Evolutionary conservation across 2,888 invertebrate species (phyloP), one percentile per base, ranked within the genome.

Genomic region (Melangyna quadrimaculata): DNA sequence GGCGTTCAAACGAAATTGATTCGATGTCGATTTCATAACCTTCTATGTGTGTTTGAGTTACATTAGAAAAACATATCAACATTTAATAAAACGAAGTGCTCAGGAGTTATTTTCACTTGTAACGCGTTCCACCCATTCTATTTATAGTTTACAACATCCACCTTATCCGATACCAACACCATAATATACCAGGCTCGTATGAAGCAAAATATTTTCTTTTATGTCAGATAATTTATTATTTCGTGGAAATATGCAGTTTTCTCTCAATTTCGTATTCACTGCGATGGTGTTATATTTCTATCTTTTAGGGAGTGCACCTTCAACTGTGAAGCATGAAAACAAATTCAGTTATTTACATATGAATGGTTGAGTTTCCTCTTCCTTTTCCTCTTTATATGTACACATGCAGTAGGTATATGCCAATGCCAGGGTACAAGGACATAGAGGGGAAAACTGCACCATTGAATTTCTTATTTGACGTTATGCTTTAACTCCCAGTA

Each of bases 271-370:
- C 51, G 9, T 22, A 67, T 67, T 67, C 24, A 67, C 22, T 45
- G n/a, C n/a, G n/a, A 1, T 22, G 40, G 67, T 51, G 51, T 48
- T n/a, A 22, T 65, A 22, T 63, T 37, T 43, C 43, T 29, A 45
- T 65, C 45, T 51, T 51, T n/a, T 19, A 19, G 35, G 24, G 67
- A 24, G 35, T 67, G 51, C 51, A n/a, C 24, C 51, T 51, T 35
- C 51, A 67, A 22, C n/a, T 35, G 35, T 67, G 67, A 45, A 43
- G 75, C 67, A 55, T 70, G 77, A 78, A 86, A 86, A 86, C 81
- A 86, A 86, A 86, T 86, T 86, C 77, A 81, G 57, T 81, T 86
- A 86, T 86, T 86, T 86, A 70, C 81, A 81, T 74, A 86, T 81
- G 86, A 86, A 86, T 78, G 80, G 86, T 77, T 86, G 67, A 77